Conservation (phyloP, 2,888 invertebrate genomes). For the Tenthredo scrophulariae region DNA sequence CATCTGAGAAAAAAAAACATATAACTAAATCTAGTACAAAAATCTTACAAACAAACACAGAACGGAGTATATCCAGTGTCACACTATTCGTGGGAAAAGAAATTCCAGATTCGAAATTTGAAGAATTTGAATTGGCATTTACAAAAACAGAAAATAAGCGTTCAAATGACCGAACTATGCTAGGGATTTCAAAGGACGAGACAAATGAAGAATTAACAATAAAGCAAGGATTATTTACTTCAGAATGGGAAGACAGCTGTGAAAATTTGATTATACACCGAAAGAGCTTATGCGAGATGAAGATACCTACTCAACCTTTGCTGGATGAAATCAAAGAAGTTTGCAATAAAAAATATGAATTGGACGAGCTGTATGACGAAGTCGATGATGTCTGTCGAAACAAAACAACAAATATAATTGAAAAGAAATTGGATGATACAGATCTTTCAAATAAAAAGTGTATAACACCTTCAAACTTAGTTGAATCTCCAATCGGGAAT, state of each 20-base stretch:
- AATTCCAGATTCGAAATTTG: neutral
- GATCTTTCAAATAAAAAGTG: neutral
- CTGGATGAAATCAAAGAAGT: slow-evolving; percentile 1
- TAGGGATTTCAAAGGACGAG: neutral
- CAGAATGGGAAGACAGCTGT: slow-evolving; percentile 25
- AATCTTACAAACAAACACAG: neutral
- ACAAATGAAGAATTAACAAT: neutral
- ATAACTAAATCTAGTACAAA: neutral
- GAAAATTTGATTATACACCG: neutral
- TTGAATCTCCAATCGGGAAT: neutral
- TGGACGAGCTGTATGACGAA: neutral
- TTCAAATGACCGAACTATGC: neutral
- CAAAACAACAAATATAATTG: neutral
- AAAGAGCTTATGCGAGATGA: neutral
- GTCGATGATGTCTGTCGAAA: neutral
- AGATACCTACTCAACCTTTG: neutral
- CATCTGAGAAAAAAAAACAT: neutral
- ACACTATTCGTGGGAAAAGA: neutral
- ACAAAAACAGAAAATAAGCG: neutral
- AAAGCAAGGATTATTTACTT: neutral
- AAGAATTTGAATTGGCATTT: neutral
- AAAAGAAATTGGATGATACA: neutral
- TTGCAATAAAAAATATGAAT: neutral
- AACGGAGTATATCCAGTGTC: neutral
- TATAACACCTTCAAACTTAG: neutral